phyloP scores from a whole-genome alignment of 2,797 vertebrate species.

The Lithobates sylvaticus region DNA sequence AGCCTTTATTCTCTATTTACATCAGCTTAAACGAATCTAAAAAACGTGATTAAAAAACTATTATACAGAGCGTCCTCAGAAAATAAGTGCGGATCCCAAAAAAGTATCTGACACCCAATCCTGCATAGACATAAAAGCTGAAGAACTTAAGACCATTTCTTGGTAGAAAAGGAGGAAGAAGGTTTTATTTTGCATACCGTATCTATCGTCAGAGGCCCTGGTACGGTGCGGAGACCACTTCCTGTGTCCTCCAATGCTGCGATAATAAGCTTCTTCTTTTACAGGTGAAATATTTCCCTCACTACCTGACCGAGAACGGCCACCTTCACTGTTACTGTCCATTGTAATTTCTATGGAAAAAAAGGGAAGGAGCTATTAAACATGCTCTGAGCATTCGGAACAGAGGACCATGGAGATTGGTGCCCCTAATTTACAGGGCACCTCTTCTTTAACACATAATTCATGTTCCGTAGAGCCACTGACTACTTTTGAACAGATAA shows the following conservation, averaged over 20 bases:
- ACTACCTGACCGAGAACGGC: constrained; percentile 79
- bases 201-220: constrained; percentile 83
- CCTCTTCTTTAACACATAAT: constrained; percentile 7
- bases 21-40: not conserved
- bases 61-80: not conserved
- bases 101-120: constrained; percentile 4
- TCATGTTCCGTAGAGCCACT: not conserved
- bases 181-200: constrained; percentile 81
- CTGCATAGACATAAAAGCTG: constrained; percentile 41
- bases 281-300: constrained; percentile 90
- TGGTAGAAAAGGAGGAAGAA: constrained; percentile 67
- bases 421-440: constrained; percentile 35
- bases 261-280: constrained; percentile 91
- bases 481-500: not conserved
- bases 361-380: constrained; percentile 73
- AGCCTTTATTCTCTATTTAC: not conserved
- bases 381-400: constrained; percentile 70
- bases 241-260: constrained; percentile 86
- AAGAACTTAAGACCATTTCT: constrained; percentile 32
- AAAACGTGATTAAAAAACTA: not conserved
- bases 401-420: constrained; percentile 50
- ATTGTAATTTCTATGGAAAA: constrained; percentile 90
- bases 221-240: constrained; percentile 86
- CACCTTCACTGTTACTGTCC: constrained; percentile 93
- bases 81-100: constrained; percentile 12